These are phyloP conservation scores for Saturnia pavonia DNA, from an alignment of 2,888 invertebrate genomes.

Conservation along the genomic window DNA sequence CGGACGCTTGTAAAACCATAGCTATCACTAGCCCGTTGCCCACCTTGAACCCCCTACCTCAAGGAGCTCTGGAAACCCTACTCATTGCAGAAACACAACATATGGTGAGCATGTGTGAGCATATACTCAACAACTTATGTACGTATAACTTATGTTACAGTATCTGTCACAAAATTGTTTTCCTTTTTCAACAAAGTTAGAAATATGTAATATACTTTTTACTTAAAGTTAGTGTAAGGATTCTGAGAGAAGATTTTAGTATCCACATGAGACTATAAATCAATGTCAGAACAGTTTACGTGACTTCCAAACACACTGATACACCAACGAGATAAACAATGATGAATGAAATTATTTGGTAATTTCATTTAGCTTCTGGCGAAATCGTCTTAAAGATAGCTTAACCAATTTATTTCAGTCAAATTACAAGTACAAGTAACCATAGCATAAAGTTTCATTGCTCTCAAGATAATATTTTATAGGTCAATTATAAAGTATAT, in stretches of 20 bases:
- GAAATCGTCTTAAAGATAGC: neutral
- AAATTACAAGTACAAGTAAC: neutral
- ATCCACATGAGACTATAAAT: slow-evolving; percentile 14
- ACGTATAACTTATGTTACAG: too few species aligned
- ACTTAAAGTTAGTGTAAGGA: slow-evolving; percentile 7
- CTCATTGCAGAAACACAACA: too few species aligned
- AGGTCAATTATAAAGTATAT: too few species aligned
- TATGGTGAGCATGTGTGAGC: too few species aligned
- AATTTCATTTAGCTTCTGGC: neutral
- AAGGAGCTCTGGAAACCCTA: too few species aligned
- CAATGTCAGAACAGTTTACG: slow-evolving; percentile 15
- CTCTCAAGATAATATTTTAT: too few species aligned
- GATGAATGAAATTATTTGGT: neutral
- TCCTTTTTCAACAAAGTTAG: neutral
- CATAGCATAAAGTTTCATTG: neutral
- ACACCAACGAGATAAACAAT: slow-evolving; percentile 5
- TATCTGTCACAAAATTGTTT: neutral
- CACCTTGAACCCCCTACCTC: too few species aligned
- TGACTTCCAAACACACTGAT: slow-evolving; percentile 12
- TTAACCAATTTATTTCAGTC: neutral
- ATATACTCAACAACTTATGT: too few species aligned
- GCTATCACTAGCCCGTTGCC: too few species aligned
- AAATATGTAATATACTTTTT: neutral
- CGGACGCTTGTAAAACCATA: too few species aligned
- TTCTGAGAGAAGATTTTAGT: neutral